Base-by-base conservation (phyloP, 2,113 vertebrate species). In the Sylvia atricapilla region DNA sequence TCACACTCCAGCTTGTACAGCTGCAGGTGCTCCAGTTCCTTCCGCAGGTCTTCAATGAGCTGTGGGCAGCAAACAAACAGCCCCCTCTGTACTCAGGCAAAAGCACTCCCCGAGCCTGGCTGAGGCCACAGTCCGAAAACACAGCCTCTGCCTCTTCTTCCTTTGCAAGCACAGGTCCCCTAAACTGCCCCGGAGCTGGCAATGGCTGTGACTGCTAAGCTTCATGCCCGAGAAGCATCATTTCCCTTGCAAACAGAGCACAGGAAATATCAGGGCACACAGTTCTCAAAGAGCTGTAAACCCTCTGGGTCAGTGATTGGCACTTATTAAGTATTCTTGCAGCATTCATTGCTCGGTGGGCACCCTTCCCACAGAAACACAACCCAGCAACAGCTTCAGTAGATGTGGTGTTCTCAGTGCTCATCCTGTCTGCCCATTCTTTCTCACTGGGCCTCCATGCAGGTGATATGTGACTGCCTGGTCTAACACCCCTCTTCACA, bases 21-120 rank as follows among this genome's bases (percentile, higher is more conserved):
- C 97, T 99, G 99, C 94, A 99, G 90, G 94, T 99, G 98, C 91
- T 99, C 99, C 95, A 99, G 97, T 52, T 99, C 99, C 96, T 99
- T 98, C 47, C 99, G 97, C 87, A 99, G 89, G 95, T 99, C 99
- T 80, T 99, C 99, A 7, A 99, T 99, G 84, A 99, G 98, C 99
- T 99, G 96, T 4, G 93, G 95, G 90, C 47, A 78, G 37, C 60
- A 97, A 84, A 63, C 13, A 30, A 47, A 74, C 53, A 83, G 50
- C 50, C 35, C 37, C 24, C 78, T 60, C 53, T 55, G 35, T 13
- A 13, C 50, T 23, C 50, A 7, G 16, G 52, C 59, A 80, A 12
- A 14, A 63, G 69, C 37, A 16, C 24, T 21, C 7, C 6, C 9
- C 19, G 53, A 88, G 27, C 50, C 39, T 20, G 28, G 13, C 2